These are phyloP conservation scores for Zosterops japonicus DNA, from an alignment of 2,113 vertebrate species.

Conservation along the genomic window DNA sequence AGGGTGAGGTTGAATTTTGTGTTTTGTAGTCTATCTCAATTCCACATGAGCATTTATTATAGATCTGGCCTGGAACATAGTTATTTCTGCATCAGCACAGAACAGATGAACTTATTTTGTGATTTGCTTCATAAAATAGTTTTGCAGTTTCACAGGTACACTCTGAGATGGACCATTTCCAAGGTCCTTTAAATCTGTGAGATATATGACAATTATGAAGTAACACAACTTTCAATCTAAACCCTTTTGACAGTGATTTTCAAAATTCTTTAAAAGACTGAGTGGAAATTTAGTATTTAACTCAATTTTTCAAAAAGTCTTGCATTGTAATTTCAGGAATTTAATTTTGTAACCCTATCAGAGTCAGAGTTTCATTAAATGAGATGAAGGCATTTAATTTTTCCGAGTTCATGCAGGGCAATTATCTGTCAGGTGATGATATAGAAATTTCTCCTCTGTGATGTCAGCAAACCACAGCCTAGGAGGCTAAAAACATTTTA, in stretches of 20 bases:
- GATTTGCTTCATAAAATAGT: not conserved
- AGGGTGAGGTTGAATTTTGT: conserved; percentile 30
- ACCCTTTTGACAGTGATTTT: not conserved
- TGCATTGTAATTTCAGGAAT: not conserved
- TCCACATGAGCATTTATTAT: not conserved
- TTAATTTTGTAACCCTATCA: not conserved
- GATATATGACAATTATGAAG: not conserved
- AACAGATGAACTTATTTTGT: not conserved
- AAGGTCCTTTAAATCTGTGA: not conserved
- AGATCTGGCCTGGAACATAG: not conserved
- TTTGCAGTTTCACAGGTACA: not conserved
- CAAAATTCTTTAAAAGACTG: not conserved
- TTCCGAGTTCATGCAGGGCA: not conserved
- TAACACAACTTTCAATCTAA: not conserved
- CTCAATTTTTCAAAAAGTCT: not conserved
- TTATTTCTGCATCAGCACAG: not conserved
- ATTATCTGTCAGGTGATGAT: not conserved
- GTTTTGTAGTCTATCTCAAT: not conserved
- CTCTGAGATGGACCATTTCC: not conserved
- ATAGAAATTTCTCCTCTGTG: not conserved
- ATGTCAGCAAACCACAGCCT: not conserved
- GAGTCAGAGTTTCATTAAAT: not conserved
- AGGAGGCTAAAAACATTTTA: not conserved
- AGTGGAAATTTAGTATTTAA: not conserved
- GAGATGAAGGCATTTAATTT: not conserved